phyloP scores from a whole-genome alignment of 1,140 invertebrate species.

The Dryas iulia region DNA sequence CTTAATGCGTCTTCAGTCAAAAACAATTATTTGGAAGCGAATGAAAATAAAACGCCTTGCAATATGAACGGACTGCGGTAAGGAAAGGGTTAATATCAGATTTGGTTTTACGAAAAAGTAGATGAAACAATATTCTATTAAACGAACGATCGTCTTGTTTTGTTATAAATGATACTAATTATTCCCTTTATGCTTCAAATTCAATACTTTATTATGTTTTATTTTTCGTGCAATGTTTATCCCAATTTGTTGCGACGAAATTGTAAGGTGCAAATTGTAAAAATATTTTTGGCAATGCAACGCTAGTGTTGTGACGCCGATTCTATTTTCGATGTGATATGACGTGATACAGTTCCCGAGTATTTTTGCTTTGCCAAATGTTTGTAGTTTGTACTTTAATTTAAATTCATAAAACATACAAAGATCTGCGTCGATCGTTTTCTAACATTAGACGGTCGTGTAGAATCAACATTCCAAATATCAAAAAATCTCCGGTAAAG shows the following conservation, averaged over 20 bases:
- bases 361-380: slow-evolving; percentile 27
- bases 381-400: slow-evolving; percentile 2
- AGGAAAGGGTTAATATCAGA: too few relatives aligned
- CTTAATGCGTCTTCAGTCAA: too few relatives aligned
- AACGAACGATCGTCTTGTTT: background rate
- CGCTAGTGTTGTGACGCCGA: slow-evolving; percentile 20
- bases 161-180: background rate
- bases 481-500: background rate
- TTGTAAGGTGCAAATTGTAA: slow-evolving; percentile 18
- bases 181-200: background rate
- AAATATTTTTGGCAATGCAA: slow-evolving; percentile 9
- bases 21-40: too few relatives aligned
- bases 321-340: slow-evolving; percentile 30
- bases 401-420: background rate
- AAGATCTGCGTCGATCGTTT: background rate
- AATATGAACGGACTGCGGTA: too few relatives aligned
- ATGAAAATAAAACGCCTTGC: too few relatives aligned
- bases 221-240: too few relatives aligned
- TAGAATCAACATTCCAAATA: background rate
- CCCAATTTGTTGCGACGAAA: background rate
- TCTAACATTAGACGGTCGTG: background rate
- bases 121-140: background rate
- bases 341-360: slow-evolving; percentile 26
- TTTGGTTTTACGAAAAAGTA: too few relatives aligned
- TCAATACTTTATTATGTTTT: background rate